Conservation (phyloP, 2,888 invertebrate species). For the Metalampra italica region DNA sequence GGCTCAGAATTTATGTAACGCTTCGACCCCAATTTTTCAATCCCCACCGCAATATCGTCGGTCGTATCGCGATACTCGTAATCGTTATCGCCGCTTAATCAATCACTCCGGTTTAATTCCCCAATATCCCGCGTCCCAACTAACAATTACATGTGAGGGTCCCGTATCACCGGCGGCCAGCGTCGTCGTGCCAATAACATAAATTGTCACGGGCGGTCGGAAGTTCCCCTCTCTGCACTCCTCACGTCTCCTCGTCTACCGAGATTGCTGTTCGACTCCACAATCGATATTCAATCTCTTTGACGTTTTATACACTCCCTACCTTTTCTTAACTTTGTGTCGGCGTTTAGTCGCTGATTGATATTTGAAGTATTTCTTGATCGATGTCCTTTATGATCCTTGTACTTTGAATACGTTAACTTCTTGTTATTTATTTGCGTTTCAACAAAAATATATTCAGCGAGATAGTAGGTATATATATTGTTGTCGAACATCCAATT, state of each 20-base stretch:
- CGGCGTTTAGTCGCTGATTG: slow-evolving; percentile 66
- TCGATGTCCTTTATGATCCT: slow-evolving; percentile 41
- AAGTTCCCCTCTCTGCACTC: slow-evolving; percentile 31
- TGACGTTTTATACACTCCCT: slow-evolving; percentile 69
- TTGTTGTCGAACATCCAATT: too few species aligned
- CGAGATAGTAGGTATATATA: background rate
- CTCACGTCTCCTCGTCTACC: slow-evolving; percentile 21
- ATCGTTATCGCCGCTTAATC: slow-evolving; percentile 69
- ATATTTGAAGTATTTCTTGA: slow-evolving; percentile 45
- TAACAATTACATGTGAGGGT: slow-evolving; percentile 75
- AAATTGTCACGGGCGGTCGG: slow-evolving; percentile 72
- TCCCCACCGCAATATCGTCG: slow-evolving; percentile 44
- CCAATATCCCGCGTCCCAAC: slow-evolving; percentile 73
- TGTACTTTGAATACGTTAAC: slow-evolving; percentile 28
- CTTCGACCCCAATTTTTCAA: slow-evolving; percentile 49
- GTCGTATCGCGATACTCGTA: slow-evolving; percentile 25
- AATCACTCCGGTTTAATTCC: slow-evolving; percentile 72
- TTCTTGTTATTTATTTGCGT: slow-evolving; percentile 1
- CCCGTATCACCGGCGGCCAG: slow-evolving; percentile 63
- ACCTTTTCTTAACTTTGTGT: slow-evolving; percentile 66
- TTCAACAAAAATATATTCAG: background rate
- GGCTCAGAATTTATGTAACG: slow-evolving; percentile 7
- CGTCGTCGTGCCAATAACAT: slow-evolving; percentile 69
- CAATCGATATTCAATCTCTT: slow-evolving; percentile 79
- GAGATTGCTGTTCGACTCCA: slow-evolving; percentile 70